Evolutionary conservation across 2,888 invertebrate genomes (phyloP).

Genomic region (Electrophaes corylata): DNA sequence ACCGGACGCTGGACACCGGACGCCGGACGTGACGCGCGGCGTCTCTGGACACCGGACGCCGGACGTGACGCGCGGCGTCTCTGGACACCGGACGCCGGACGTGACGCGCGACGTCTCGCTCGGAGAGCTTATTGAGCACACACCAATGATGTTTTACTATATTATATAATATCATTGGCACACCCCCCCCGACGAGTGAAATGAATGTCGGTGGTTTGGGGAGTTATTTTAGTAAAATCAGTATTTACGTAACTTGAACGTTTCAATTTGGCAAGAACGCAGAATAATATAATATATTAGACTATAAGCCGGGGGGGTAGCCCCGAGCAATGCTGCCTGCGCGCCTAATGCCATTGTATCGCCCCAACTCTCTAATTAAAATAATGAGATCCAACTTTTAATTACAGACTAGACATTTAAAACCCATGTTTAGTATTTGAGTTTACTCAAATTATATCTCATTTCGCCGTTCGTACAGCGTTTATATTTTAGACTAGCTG

Average conservation of each 20-base stretch:
- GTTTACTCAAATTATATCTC: not conserved
- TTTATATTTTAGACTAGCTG: no score
- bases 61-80: not conserved
- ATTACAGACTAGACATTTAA: not conserved
- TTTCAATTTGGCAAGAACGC: conserved; percentile 5
- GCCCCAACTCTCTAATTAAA: not conserved
- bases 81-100: no score
- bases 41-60: not conserved
- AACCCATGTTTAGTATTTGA: not conserved
- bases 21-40: not conserved
- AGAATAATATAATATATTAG: not conserved
- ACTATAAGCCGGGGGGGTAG: no score
- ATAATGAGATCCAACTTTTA: not conserved
- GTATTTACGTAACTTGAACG: conserved; percentile 1
- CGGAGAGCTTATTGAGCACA: no score
- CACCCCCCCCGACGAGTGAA: no score
- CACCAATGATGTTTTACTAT: no score
- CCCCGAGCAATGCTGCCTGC: no score
- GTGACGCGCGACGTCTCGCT: no score
- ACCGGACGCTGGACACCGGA: not conserved
- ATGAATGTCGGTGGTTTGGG: not conserved
- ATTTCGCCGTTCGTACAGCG: no score
- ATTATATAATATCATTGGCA: no score
- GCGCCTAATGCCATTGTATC: not conserved
- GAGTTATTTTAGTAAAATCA: conserved; percentile 6